Evolutionary conservation across 2,797 vertebrate species (phyloP).

Genomic region (Toxotes lorentzi): DNA sequence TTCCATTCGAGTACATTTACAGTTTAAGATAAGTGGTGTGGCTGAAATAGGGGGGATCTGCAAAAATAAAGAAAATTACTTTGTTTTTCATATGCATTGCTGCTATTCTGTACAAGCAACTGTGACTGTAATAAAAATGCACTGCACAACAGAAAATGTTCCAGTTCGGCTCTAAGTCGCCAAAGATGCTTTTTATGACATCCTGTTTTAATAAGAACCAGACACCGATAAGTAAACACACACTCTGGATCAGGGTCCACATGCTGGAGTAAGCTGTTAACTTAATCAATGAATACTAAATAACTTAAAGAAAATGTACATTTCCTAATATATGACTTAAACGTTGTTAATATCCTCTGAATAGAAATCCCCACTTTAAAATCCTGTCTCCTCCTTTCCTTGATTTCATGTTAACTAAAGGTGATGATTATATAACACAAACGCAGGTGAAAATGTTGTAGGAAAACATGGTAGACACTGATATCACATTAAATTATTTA

Average conservation of each 20-base stretch:
- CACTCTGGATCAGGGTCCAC: not conserved
- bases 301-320: not conserved
- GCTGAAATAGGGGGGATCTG: not conserved
- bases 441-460: not conserved
- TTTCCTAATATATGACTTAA: not conserved
- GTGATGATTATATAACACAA: not conserved
- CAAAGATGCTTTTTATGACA: too few relatives aligned
- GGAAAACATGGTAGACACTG: not conserved
- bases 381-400: not conserved
- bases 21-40: not conserved
- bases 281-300: not conserved
- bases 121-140: not conserved
- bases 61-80: not conserved
- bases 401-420: not conserved
- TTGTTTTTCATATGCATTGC: not conserved
- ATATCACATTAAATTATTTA: not conserved
- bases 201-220: not conserved
- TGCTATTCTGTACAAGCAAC: not conserved
- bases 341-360: not conserved
- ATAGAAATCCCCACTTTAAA: conserved; percentile 9
- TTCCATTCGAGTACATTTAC: not conserved
- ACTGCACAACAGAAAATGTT: too few relatives aligned
- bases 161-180: too few relatives aligned
- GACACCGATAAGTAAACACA: not conserved
- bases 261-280: not conserved